A percentile compares a stretch with the other conserved stretches of the same genome.
These are phyloP conservation scores for Caenorhabditis imperialis DNA, from an alignment of 2,888 invertebrate genomes.

Conservation along the genomic window DNA sequence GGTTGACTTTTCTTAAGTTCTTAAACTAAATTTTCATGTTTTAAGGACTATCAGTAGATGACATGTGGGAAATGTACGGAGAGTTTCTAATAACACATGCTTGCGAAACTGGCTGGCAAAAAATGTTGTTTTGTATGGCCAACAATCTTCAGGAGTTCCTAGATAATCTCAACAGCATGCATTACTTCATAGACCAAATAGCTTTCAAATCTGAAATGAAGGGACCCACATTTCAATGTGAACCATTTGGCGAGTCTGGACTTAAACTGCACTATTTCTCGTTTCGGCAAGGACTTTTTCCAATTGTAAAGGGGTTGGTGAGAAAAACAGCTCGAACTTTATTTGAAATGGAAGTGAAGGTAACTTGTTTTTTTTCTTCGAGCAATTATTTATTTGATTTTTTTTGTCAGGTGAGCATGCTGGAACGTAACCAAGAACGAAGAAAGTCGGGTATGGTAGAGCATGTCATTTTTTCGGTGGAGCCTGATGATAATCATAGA, in stretches of 20 bases:
- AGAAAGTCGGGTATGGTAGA: slow-evolving; percentile 70
- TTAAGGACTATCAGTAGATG: slow-evolving; percentile 68
- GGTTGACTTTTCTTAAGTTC: slow-evolving; percentile 23
- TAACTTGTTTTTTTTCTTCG: slow-evolving; percentile 19
- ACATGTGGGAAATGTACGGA: slow-evolving; percentile 73
- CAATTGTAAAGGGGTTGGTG: slow-evolving; percentile 72
- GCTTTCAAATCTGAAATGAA: slow-evolving; percentile 74
- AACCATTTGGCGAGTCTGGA: slow-evolving; percentile 56
- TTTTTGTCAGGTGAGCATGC: slow-evolving; percentile 59
- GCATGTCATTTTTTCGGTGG: slow-evolving; percentile 71
- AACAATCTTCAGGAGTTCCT: slow-evolving; percentile 73
- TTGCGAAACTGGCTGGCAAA: slow-evolving; percentile 73
- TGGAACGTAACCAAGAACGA: slow-evolving; percentile 73
- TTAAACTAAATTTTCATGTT: neutral
- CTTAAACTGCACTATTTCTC: slow-evolving; percentile 74
- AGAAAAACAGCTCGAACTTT: slow-evolving; percentile 65
- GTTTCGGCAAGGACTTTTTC: slow-evolving; percentile 71
- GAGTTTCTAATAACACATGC: slow-evolving; percentile 70
- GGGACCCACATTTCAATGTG: slow-evolving; percentile 71
- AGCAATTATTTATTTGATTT: neutral
- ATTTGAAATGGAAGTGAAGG: slow-evolving; percentile 71
- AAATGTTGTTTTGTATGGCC: slow-evolving; percentile 71
- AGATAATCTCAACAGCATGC: slow-evolving; percentile 74
- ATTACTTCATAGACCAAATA: slow-evolving; percentile 76
- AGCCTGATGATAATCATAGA: slow-evolving; percentile 66